phyloP scores from a whole-genome alignment of 2,888 invertebrate species.

The Ichneumoninae sp. region DNA sequence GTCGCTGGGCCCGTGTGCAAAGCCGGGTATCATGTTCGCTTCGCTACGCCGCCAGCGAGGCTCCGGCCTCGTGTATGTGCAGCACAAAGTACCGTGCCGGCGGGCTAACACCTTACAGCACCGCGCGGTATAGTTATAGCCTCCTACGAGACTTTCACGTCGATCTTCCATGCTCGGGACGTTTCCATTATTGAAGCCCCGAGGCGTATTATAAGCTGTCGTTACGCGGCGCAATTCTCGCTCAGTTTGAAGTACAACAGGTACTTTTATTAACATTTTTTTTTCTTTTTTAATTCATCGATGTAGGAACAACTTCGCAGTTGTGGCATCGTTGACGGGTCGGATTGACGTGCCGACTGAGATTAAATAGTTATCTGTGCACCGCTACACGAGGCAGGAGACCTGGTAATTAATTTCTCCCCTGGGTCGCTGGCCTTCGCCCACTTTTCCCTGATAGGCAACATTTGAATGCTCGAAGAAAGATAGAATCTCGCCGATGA shows the following conservation, averaged over 20 bases:
- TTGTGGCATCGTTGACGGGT: background rate
- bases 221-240: constrained; percentile 40
- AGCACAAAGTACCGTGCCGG: constrained; percentile 49
- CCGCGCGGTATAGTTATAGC: constrained; percentile 27
- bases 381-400: no score
- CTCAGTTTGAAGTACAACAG: background rate
- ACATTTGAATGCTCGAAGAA: background rate
- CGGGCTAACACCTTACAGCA: constrained; percentile 36
- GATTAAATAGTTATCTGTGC: no score
- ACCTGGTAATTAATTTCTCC: no score
- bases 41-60: constrained; percentile 23
- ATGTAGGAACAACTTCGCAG: constrained; percentile 12
- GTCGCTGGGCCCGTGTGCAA: constrained; percentile 29
- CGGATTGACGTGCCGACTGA: no score
- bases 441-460: no score
- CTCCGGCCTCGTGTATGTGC: background rate
- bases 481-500: background rate
- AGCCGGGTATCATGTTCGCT: constrained; percentile 41
- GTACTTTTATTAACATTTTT: background rate
- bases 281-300: background rate
- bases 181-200: constrained; percentile 58
- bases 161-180: constrained; percentile 44
- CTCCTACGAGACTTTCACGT: constrained; percentile 21
- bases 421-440: no score
- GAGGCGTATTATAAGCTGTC: constrained; percentile 47